phyloP scores from a whole-genome alignment of 1,140 invertebrate species.

The Platyscapa corneri region DNA sequence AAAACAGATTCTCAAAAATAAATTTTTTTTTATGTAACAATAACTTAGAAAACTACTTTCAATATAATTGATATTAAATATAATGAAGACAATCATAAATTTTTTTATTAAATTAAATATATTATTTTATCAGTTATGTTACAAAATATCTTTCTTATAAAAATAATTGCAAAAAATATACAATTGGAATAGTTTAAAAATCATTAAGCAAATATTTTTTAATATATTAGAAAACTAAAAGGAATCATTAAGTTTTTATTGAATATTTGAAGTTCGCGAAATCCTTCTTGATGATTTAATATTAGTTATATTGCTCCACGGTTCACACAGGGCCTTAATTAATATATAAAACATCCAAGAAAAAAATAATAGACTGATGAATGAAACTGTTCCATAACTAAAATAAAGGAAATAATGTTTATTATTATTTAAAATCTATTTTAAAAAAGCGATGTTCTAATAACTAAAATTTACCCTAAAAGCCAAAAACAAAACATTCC shows the following conservation, averaged over 20 bases:
- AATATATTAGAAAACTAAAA: background rate
- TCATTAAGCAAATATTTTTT: background rate
- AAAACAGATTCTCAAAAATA: too few relatives aligned
- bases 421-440: background rate
- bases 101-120: background rate
- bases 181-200: background rate
- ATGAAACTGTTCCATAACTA: constrained; percentile 62
- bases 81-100: background rate
- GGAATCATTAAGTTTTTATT: background rate
- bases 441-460: too few relatives aligned
- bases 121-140: background rate
- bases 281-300: constrained; percentile 18
- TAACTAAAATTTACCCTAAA: constrained; percentile 58
- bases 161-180: background rate
- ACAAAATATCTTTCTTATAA: constrained; percentile 33
- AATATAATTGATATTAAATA: too few relatives aligned
- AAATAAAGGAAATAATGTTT: constrained; percentile 47
- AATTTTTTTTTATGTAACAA: too few relatives aligned
- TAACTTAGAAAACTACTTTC: too few relatives aligned
- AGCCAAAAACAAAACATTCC: constrained; percentile 63
- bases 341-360: constrained; percentile 64
- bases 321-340: constrained; percentile 63
- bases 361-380: constrained; percentile 57
- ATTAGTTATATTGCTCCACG: constrained; percentile 56
- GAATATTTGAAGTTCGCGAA: constrained; percentile 1